These are phyloP conservation scores for Schizaphis graminum DNA, from an alignment of 2,888 invertebrate species.

Conservation along the genomic window DNA sequence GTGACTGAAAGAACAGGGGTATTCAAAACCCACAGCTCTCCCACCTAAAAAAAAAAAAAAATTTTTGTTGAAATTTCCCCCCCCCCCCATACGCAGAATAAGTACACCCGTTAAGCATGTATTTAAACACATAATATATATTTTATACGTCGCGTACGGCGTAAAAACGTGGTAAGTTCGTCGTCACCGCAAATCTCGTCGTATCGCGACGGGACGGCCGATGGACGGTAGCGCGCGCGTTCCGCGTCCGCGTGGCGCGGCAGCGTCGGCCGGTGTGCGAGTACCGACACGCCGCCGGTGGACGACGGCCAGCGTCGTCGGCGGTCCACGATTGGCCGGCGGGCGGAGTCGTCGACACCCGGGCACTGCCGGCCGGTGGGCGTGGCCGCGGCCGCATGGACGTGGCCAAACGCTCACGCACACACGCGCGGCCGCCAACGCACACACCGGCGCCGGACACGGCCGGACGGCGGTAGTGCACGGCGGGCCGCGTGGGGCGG, in stretches of 20 bases:
- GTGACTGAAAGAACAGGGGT: too few relatives aligned
- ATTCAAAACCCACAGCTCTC: too few relatives aligned
- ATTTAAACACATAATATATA: too few relatives aligned
- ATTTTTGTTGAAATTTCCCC: too few relatives aligned
- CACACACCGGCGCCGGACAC: background rate
- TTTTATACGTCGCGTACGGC: background rate
- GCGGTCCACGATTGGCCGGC: constrained; percentile 70
- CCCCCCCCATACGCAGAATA: too few relatives aligned
- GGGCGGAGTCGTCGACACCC: constrained; percentile 69
- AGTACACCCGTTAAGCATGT: too few relatives aligned
- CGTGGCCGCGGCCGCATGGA: constrained; percentile 26
- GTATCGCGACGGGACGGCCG: background rate
- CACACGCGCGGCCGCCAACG: background rate
- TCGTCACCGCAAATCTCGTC: background rate
- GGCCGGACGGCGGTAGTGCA: background rate
- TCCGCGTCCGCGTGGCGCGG: constrained; percentile 42
- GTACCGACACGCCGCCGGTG: constrained; percentile 54
- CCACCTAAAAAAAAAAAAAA: too few relatives aligned
- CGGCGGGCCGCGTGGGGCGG: background rate
- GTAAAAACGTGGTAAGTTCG: background rate
- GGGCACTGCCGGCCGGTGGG: constrained; percentile 53
- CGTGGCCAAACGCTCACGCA: constrained; percentile 68
- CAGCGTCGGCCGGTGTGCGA: constrained; percentile 54
- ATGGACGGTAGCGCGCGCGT: background rate
- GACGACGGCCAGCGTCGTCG: background rate